Evolutionary conservation across 2,113 vertebrate genomes (phyloP), one percentile per base, ranked within the genome.

Genomic region (Glareola pratincola): DNA sequence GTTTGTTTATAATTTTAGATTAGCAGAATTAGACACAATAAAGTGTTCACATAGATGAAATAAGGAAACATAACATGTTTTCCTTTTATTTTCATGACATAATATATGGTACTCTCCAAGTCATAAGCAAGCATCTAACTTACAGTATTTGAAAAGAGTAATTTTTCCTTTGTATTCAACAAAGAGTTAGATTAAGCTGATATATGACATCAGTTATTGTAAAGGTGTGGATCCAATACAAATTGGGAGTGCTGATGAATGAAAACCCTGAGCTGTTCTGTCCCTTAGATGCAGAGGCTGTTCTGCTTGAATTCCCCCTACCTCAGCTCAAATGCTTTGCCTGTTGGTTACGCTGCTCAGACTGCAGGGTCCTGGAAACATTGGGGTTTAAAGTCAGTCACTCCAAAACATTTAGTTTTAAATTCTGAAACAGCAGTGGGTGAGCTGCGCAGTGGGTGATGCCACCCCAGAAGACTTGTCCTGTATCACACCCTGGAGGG

Each of bases 1-100:
- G 6, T 95, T 94, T 91, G 37, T 92, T 96, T 95, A 78, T 86
- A 94, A 94, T 94, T 92, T 91, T 62, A 91, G 71, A 94, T 85
- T 51, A 88, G 77, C 39, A 82, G 74, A 92, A 94, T 88, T 89
- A 94, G 69, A 81, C 53, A 73, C 17, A 68, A 36, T 29, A 14
- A 90, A 88, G 56, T 32, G 39, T 59, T 91, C 68, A 74, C 39
- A 43, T 0, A 34, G 30, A 94, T 67, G 57, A 91, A 92, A 86
- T 75, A 81, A 84, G 6, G 21, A 87, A 93, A 73, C 32, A 15
- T 9, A 84, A 4, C 14, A 81, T 0, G 0, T 29, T 87, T 91
- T 67, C 19, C 36, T 81, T 86, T 76, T 19, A 37, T 90, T 85
- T 77, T 57, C 48, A 59, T 53, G 13, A 56, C n/a, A 26, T 15